These are phyloP conservation scores for Erythrolamprus reginae DNA, from an alignment of 2,113 vertebrate genomes.

Conservation along the genomic window DNA sequence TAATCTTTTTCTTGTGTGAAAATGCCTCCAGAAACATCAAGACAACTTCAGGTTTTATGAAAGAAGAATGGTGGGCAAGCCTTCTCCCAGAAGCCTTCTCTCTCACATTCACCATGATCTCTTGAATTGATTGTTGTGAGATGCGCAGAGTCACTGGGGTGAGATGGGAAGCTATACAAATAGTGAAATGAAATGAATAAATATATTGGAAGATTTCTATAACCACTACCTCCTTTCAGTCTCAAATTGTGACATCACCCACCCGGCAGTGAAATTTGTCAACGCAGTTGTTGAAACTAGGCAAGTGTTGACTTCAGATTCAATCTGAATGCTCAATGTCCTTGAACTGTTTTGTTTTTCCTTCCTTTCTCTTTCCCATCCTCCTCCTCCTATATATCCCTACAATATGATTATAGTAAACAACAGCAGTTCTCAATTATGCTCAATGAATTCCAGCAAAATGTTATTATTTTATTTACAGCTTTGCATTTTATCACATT, in stretches of 20 bases:
- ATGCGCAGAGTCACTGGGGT: neutral
- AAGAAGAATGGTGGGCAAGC: neutral
- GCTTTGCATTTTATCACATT: neutral
- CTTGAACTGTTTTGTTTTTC: neutral
- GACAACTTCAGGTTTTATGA: neutral
- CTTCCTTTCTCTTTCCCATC: neutral
- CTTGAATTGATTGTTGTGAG: neutral
- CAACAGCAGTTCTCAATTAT: too few species aligned
- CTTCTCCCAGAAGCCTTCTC: neutral
- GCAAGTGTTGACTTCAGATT: neutral
- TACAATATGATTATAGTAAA: neutral
- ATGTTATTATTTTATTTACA: neutral
- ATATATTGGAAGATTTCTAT: neutral
- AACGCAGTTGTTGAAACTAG: neutral
- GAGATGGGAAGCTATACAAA: neutral
- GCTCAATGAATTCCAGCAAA: neutral
- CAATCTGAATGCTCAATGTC: neutral
- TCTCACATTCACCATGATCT: neutral
- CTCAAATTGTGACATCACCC: neutral
- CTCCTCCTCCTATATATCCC: neutral
- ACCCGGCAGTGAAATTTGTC: neutral
- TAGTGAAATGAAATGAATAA: neutral
- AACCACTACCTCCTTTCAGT: neutral
- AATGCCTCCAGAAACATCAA: neutral
- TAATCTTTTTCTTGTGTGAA: neutral